These are phyloP conservation scores for Nanorana parkeri DNA, from an alignment of 2,113 vertebrate species.

Conservation along the genomic window DNA sequence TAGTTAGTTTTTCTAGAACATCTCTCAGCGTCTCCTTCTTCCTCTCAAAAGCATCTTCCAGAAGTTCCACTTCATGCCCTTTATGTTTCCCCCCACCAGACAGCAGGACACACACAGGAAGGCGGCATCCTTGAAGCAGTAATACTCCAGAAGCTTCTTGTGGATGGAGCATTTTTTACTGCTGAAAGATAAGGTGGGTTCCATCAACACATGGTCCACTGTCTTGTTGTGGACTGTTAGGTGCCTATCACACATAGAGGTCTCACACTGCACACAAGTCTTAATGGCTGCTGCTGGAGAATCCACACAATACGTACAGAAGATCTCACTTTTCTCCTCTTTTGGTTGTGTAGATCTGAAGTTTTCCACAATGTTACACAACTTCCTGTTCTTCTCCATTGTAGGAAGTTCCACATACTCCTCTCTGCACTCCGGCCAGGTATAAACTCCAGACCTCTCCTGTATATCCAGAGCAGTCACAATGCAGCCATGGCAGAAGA, in stretches of 20 bases:
- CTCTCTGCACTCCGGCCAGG: conserved; percentile 60
- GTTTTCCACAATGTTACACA: too few species aligned
- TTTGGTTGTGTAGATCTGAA: too few species aligned
- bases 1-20: not conserved
- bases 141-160: too few species aligned
- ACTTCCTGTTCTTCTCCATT: too few species aligned
- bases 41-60: not conserved
- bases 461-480: conserved; percentile 35
- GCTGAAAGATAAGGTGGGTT: too few species aligned
- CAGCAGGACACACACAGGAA: too few species aligned
- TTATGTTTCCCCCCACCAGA: not conserved
- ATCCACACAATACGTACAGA: conserved; percentile 17
- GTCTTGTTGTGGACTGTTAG: too few species aligned
- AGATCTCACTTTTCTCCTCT: too few species aligned
- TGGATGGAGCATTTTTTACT: too few species aligned
- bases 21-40: conserved; percentile 3
- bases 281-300: not conserved
- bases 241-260: not conserved
- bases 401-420: too few species aligned
- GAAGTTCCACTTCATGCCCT: conserved; percentile 2
- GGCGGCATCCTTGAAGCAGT: too few species aligned
- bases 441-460: not conserved
- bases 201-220: too few species aligned
- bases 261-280: conserved; percentile 24
- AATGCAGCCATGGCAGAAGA: conserved; percentile 59